These are phyloP conservation scores for Tetramorium alpestre DNA, from an alignment of 1,140 invertebrate genomes.

Conservation along the genomic window DNA sequence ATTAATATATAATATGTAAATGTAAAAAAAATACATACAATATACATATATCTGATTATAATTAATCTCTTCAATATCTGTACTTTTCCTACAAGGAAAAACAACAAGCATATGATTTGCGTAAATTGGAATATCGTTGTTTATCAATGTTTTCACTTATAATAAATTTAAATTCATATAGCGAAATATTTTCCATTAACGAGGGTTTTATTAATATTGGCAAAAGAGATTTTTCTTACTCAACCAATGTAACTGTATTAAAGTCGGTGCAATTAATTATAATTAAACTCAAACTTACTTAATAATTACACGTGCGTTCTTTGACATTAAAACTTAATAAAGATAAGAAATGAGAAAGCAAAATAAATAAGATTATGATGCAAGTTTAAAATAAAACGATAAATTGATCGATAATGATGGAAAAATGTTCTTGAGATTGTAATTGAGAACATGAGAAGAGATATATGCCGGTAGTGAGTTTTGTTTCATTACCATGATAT, in stretches of 20 bases:
- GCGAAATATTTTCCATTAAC: background rate
- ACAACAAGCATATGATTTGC: background rate
- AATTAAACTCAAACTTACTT: slow-evolving; percentile 3
- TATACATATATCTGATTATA: slow-evolving; percentile 2
- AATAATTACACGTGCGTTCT: background rate
- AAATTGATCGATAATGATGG: background rate
- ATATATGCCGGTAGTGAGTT: background rate
- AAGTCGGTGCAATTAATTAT: background rate
- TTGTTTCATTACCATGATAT: slow-evolving; percentile 7
- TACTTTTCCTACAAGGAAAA: background rate
- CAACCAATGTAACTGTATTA: background rate
- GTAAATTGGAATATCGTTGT: slow-evolving; percentile 9
- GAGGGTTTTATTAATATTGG: background rate
- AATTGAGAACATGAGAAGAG: background rate
- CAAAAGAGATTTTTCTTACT: background rate
- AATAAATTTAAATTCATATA: background rate
- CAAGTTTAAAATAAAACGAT: background rate
- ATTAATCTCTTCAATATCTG: background rate
- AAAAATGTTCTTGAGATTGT: background rate
- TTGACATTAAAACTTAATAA: background rate
- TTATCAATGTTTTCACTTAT: background rate
- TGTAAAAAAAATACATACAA: slow-evolving; percentile 1
- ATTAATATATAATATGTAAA: slow-evolving; percentile 8
- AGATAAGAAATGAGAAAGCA: background rate
- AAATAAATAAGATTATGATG: background rate